phyloP scores from a whole-genome alignment of 2,113 vertebrate species.

The Mesitornis unicolor region DNA sequence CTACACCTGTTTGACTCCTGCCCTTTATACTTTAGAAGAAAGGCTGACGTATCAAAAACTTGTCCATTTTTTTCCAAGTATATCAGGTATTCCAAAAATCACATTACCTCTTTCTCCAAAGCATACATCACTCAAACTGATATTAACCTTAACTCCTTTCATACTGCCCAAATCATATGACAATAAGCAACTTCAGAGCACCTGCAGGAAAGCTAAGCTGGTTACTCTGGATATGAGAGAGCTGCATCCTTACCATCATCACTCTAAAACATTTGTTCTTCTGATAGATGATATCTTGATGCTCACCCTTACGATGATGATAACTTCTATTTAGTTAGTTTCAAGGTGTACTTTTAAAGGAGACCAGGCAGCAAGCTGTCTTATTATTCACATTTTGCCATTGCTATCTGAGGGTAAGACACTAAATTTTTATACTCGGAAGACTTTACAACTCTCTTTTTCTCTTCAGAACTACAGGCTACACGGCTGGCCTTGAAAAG shows the following conservation, averaged over 20 bases:
- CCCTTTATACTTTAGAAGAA: neutral
- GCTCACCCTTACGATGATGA: neutral
- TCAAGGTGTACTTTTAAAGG: neutral
- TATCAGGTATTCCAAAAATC: neutral
- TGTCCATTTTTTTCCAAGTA: neutral
- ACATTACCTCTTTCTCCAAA: neutral
- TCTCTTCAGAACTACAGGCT: neutral
- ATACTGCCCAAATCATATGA: neutral
- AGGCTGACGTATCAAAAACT: neutral
- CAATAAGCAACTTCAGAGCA: neutral
- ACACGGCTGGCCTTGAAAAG: neutral
- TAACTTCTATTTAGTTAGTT: neutral
- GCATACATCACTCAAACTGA: neutral
- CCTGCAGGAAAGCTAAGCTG: neutral
- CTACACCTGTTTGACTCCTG: neutral
- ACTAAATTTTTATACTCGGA: neutral
- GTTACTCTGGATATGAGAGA: neutral
- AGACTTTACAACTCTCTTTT: neutral
- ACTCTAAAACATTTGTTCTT: neutral
- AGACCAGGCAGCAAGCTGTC: neutral
- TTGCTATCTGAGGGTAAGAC: neutral
- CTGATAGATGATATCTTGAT: neutral
- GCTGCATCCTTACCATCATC: neutral
- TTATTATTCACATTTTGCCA: neutral
- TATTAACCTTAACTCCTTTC: neutral